Evolutionary conservation across 2,797 vertebrate genomes (phyloP).

Genomic region (Vireo griseus): DNA sequence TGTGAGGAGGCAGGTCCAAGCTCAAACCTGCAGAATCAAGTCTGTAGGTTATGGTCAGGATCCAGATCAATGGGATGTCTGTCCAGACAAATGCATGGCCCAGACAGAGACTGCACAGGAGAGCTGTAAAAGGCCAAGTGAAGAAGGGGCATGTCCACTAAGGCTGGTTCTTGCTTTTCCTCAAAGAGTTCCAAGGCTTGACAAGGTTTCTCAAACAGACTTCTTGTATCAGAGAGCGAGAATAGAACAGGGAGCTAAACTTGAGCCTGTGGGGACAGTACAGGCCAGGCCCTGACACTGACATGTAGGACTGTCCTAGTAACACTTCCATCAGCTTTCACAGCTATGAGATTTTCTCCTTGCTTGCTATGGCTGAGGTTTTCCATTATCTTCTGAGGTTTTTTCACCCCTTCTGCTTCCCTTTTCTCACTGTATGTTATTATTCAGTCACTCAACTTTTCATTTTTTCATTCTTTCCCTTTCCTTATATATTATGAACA

Average conservation of each 20-base stretch:
- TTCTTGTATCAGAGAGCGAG: not conserved
- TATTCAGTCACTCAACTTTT: not conserved
- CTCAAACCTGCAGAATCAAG: not conserved
- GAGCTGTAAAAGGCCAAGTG: not conserved
- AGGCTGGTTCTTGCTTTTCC: not conserved
- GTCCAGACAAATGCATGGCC: not conserved
- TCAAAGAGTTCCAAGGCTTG: not conserved
- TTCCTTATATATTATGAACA: not conserved
- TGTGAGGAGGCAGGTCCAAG: not conserved
- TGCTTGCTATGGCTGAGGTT: not conserved
- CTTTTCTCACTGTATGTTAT: not conserved
- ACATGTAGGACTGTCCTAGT: not conserved
- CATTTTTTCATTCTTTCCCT: not conserved
- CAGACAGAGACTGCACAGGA: rapidly evolving
- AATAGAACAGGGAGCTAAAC: not conserved
- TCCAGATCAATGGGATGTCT: not conserved
- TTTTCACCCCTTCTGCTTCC: not conserved
- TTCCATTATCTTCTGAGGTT: not conserved
- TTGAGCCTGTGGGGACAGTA: not conserved
- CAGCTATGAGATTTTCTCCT: not conserved
- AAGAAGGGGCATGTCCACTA: not conserved
- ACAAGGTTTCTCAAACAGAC: not conserved
- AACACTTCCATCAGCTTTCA: not conserved
- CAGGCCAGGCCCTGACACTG: not conserved
- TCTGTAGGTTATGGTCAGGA: not conserved